A percentile compares a stretch with the other conserved stretches of the same genome.
These are phyloP conservation scores for Quadriops clusia DNA, from an alignment of 2,888 invertebrate species.

Conservation along the genomic window DNA sequence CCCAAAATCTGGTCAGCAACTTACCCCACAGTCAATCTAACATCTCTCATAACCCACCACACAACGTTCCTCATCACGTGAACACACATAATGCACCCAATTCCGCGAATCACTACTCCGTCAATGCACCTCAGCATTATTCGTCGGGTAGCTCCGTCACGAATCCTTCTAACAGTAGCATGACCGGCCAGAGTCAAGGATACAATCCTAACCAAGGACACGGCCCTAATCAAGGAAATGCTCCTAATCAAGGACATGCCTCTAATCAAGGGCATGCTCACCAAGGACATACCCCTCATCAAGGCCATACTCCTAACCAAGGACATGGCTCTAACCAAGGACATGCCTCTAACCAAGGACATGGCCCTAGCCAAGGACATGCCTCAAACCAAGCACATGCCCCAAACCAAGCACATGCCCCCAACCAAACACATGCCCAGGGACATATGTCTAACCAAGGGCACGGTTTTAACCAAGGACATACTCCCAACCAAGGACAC, in stretches of 20 bases:
- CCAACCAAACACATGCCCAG: conserved; percentile 7
- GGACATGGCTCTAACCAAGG: no score
- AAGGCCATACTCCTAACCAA: conserved; percentile 25
- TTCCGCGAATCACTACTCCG: conserved; percentile 25
- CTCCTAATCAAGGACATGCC: conserved; percentile 29
- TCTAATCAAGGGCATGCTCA: conserved; percentile 19
- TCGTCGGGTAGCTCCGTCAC: conserved; percentile 22
- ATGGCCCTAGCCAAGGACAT: conserved; percentile 25
- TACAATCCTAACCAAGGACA: conserved; percentile 22
- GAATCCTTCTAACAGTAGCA: no score
- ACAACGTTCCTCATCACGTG: conserved; percentile 13
- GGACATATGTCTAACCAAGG: conserved; percentile 24
- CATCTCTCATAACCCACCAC: conserved; percentile 17
- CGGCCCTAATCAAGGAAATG: conserved; percentile 24
- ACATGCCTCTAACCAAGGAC: conserved; percentile 22
- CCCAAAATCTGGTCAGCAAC: conserved; percentile 26
- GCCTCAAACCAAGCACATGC: conserved; percentile 29
- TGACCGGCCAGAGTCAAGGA: conserved; percentile 26
- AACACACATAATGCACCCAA: conserved; percentile 18
- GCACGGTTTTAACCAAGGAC: conserved; percentile 23
- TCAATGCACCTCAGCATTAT: conserved; percentile 27
- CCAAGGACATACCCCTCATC: conserved; percentile 26
- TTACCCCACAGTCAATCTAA: conserved; percentile 24
- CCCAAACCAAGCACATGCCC: conserved; percentile 20
- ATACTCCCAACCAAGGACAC: conserved; percentile 29